Evolutionary conservation across 1,140 invertebrate genomes (phyloP).

Genomic region (Laodelphax striatellus): DNA sequence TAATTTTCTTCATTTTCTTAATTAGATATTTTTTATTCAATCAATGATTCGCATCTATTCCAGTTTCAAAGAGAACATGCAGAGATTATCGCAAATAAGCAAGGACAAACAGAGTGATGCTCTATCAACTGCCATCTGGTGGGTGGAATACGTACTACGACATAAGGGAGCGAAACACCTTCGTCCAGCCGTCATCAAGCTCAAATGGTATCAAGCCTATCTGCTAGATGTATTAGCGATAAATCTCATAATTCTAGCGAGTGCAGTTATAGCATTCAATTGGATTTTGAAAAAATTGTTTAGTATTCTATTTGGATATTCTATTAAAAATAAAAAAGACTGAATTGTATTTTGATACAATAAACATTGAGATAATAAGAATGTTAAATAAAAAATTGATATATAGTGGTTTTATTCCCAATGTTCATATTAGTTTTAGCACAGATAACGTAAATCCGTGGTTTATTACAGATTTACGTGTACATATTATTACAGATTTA

Average conservation of each 20-base stretch:
- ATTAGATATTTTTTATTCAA: too few relatives aligned
- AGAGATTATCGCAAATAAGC: not conserved
- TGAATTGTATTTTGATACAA: not conserved
- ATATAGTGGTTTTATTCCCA: too few relatives aligned
- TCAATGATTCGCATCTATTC: not conserved
- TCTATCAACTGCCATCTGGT: constrained; percentile 36
- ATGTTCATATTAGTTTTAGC: too few relatives aligned
- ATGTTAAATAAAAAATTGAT: too few relatives aligned
- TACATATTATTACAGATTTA: too few relatives aligned
- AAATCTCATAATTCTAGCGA: not conserved
- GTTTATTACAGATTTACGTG: too few relatives aligned
- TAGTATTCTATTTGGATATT: not conserved
- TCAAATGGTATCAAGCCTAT: constrained; percentile 45
- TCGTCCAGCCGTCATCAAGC: constrained; percentile 38
- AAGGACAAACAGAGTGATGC: not conserved
- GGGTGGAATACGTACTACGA: constrained; percentile 48
- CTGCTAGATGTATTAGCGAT: constrained; percentile 35
- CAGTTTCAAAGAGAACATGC: not conserved
- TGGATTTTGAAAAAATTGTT: not conserved
- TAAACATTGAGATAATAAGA: not conserved
- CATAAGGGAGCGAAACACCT: constrained; percentile 43
- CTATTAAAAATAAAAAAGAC: not conserved
- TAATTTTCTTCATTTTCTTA: too few relatives aligned
- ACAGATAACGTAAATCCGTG: too few relatives aligned
- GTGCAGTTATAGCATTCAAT: not conserved